A percentile compares a stretch with the other conserved stretches of the same genome.
phyloP scores from a whole-genome alignment of 2,797 vertebrate species.

The Pseudochaenichthys georgianus region DNA sequence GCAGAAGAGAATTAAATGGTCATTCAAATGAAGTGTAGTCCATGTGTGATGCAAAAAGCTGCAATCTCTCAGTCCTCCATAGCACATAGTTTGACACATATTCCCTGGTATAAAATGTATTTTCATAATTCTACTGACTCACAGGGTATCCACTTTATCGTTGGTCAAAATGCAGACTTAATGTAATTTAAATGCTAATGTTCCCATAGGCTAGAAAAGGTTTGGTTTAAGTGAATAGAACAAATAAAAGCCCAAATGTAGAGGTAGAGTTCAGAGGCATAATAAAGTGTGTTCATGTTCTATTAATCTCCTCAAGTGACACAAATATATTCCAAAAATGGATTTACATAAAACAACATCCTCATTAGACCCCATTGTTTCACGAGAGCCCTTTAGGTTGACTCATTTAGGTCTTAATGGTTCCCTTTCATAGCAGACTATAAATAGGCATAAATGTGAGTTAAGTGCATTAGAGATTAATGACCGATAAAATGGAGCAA shows the following conservation, averaged over 20 bases:
- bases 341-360: conserved; percentile 26
- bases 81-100: conserved; percentile 34
- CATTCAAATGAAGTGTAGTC: not conserved
- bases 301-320: conserved; percentile 15
- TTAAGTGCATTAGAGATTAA: conserved; percentile 24
- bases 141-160: not conserved
- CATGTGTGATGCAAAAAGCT: not conserved
- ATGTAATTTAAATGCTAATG: conserved; percentile 16
- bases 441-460: conserved; percentile 37
- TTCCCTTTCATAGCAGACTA: conserved; percentile 24
- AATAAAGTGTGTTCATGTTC: conserved; percentile 6
- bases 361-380: conserved; percentile 17
- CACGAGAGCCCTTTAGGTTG: conserved; percentile 13
- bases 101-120: not conserved
- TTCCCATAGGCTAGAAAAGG: not conserved
- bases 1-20: not conserved
- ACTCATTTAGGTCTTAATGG: conserved; percentile 35
- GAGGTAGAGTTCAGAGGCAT: not conserved
- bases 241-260: conserved; percentile 6
- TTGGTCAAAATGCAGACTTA: not conserved
- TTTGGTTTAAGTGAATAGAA: conserved; percentile 4
- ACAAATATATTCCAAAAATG: conserved; percentile 5
- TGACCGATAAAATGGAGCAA: conserved; percentile 15
- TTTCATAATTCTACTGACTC: not conserved
- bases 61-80: not conserved